Conservation (phyloP, 2,888 invertebrate species). For the Nectonema munidae region DNA sequence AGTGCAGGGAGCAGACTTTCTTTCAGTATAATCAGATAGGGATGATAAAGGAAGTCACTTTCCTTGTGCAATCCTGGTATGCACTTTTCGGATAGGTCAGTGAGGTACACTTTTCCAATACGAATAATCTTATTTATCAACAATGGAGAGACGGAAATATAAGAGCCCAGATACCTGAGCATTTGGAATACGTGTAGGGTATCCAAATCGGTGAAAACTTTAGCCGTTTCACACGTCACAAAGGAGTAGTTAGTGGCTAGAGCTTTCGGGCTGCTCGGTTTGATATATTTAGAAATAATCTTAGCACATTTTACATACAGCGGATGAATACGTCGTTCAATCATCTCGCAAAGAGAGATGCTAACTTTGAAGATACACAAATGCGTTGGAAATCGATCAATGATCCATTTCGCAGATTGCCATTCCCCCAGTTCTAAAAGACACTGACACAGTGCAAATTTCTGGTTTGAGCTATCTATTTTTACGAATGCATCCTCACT, state of each 20-base stretch:
- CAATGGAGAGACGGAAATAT: conserved; percentile 50
- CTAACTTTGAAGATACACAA: conserved; percentile 45
- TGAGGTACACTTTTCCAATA: too few relatives aligned
- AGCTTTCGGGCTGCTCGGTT: too few relatives aligned
- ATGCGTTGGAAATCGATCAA: conserved; percentile 53
- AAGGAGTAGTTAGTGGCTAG: too few relatives aligned
- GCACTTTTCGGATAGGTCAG: too few relatives aligned
- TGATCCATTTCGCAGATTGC: conserved; percentile 45
- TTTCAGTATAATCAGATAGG: conserved; percentile 51
- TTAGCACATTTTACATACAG: conserved; percentile 39
- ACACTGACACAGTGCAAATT: conserved; percentile 61
- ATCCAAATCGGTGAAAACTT: too few relatives aligned
- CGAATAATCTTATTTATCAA: conserved; percentile 50
- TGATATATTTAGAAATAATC: too few relatives aligned
- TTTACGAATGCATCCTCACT: too few relatives aligned
- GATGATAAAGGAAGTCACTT: too few relatives aligned
- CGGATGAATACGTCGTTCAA: conserved; percentile 51
- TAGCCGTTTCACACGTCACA: too few relatives aligned
- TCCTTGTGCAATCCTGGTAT: too few relatives aligned
- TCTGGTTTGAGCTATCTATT: too few relatives aligned
- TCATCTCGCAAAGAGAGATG: conserved; percentile 38
- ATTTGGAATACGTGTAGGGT: conserved; percentile 57
- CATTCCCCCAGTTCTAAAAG: conserved; percentile 56
- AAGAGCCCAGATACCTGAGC: conserved; percentile 48
- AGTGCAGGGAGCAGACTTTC: conserved; percentile 57